Percentiles rank a stretch among this genome's conserved stretches.
Evolutionary conservation across 1,140 invertebrate genomes (phyloP).

Genomic region (Drosophila pseudoobscura): DNA sequence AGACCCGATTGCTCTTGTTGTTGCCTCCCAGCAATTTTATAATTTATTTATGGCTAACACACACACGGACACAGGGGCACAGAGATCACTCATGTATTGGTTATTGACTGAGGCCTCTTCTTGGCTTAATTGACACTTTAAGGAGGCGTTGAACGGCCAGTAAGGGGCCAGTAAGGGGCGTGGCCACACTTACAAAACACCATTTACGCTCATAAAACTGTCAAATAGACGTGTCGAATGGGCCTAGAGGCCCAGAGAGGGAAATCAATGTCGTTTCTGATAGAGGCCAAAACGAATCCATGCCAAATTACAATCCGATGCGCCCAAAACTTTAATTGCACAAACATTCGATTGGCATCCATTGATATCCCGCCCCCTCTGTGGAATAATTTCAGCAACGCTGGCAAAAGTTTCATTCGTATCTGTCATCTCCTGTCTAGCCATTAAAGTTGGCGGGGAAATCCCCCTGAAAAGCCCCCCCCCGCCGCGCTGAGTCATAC

Average conservation of each 20-base stretch:
- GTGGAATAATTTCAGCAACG: conserved; percentile 1
- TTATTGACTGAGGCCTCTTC: conserved; percentile 34
- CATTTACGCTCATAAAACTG: conserved; percentile 76
- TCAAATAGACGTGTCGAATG: conserved; percentile 70
- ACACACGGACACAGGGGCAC: conserved; percentile 5
- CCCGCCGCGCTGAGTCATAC: conserved; percentile 6
- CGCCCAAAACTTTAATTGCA: conserved; percentile 12
- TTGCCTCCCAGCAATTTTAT: conserved; percentile 67
- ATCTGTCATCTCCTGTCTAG: conserved; percentile 33
- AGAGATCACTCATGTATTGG: conserved; percentile 5
- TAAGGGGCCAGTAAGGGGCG: conserved; percentile 48
- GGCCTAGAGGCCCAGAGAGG: background rate
- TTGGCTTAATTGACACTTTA: conserved; percentile 75
- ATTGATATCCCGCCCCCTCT: background rate
- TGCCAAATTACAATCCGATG: background rate
- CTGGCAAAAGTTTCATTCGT: conserved; percentile 39
- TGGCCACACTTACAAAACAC: conserved; percentile 66
- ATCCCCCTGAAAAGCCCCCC: too few relatives aligned
- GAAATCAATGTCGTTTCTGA: conserved; percentile 29
- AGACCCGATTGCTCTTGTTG: conserved; percentile 68
- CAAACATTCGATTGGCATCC: conserved; percentile 17
- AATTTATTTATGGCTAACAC: conserved; percentile 65
- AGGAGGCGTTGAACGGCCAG: conserved; percentile 63
- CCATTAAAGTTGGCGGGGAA: conserved; percentile 16
- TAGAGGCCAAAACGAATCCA: background rate